Conservation (phyloP, 2,888 invertebrate species). For the Eledona agricola region DNA sequence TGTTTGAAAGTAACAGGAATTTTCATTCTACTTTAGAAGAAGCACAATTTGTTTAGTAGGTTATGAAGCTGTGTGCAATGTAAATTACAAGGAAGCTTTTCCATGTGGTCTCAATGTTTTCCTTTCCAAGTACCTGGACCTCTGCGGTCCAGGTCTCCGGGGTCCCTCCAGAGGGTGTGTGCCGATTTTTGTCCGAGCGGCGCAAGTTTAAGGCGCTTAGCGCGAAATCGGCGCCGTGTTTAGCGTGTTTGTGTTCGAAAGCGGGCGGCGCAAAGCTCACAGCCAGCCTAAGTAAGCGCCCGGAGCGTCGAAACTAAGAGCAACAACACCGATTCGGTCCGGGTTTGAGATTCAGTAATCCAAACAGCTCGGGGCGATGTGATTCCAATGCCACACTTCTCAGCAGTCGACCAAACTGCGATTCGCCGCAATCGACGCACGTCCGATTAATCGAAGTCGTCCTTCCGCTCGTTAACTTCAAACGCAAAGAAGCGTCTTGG, state of each 20-base stretch:
- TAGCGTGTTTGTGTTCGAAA: constrained; percentile 56
- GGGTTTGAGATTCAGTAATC: constrained; percentile 56
- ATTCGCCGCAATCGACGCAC: constrained; percentile 27
- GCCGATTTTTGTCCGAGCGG: not conserved
- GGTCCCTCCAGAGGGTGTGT: no score
- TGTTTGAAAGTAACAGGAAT: no score
- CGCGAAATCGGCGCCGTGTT: constrained; percentile 50
- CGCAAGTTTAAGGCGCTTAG: constrained; percentile 23
- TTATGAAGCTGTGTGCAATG: no score
- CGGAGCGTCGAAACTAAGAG: constrained; percentile 52
- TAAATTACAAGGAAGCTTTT: no score
- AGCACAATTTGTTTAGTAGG: no score
- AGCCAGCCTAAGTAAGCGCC: constrained; percentile 51
- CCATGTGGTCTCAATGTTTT: no score
- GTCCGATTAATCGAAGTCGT: constrained; percentile 28
- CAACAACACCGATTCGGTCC: constrained; percentile 55
- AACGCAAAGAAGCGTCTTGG: constrained; percentile 21
- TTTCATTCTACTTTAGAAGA: no score
- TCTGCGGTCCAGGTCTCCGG: no score
- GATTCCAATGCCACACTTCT: constrained; percentile 53
- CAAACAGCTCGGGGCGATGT: constrained; percentile 57
- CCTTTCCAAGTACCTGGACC: no score
- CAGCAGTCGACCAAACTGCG: constrained; percentile 43
- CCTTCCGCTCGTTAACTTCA: constrained; percentile 29
- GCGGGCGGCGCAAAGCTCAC: constrained; percentile 47